Evolutionary conservation across 2,888 invertebrate genomes (phyloP).

Genomic region (Trissolcus brochymenae): DNA sequence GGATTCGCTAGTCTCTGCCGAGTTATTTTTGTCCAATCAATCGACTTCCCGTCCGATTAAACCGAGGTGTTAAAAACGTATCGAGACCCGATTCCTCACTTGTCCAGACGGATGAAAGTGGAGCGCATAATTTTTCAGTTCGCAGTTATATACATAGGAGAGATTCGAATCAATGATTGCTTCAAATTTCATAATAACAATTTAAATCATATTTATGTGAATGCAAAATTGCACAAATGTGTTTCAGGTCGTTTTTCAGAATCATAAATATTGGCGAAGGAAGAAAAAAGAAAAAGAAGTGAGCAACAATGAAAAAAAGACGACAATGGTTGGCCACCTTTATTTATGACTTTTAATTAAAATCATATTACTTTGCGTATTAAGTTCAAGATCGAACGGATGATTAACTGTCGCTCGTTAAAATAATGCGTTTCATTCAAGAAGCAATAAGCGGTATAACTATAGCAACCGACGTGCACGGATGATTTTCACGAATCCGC

Average conservation of each 20-base stretch:
- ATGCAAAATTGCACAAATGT: not conserved
- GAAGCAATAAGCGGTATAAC: constrained; percentile 11
- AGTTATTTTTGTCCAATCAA: too few relatives aligned
- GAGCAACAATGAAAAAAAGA: not conserved
- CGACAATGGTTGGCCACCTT: not conserved
- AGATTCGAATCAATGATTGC: too few relatives aligned
- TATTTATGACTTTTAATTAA: constrained; percentile 18
- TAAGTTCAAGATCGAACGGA: constrained; percentile 23
- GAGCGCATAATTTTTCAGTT: too few relatives aligned
- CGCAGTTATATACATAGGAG: too few relatives aligned
- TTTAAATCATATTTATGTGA: too few relatives aligned
- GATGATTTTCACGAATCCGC: constrained; percentile 30
- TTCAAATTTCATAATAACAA: too few relatives aligned
- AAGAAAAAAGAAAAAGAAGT: too few relatives aligned
- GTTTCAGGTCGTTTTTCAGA: not conserved
- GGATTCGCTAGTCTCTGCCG: not conserved
- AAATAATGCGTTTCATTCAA: constrained; percentile 8
- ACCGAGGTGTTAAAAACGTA: too few relatives aligned
- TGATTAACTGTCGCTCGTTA: constrained; percentile 22
- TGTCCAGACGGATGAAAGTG: too few relatives aligned
- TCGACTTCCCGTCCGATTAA: too few relatives aligned
- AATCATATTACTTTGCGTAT: constrained; percentile 16
- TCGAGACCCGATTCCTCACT: too few relatives aligned
- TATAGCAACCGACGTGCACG: constrained; percentile 22
- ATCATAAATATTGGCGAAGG: too few relatives aligned